Conservation (phyloP, 2,888 invertebrate genomes). For the Cantharis rufa region DNA sequence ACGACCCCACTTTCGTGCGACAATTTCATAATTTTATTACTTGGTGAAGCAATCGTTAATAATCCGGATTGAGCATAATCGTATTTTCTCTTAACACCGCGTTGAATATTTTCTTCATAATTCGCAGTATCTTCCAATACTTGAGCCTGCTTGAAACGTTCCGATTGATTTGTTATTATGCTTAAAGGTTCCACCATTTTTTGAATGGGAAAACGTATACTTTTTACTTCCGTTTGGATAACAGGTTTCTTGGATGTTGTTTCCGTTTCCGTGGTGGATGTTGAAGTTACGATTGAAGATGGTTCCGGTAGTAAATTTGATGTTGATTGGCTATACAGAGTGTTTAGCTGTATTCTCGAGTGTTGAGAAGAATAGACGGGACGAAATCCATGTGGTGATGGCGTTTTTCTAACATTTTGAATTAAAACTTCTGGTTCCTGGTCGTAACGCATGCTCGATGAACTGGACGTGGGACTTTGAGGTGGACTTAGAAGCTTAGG, state of each 20-base stretch:
- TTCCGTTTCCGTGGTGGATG: slow-evolving; percentile 8
- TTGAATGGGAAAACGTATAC: slow-evolving; percentile 49
- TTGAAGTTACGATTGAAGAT: slow-evolving; percentile 19
- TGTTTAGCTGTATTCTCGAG: slow-evolving; percentile 33
- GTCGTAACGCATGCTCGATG: slow-evolving; percentile 9
- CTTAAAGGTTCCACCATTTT: slow-evolving; percentile 49
- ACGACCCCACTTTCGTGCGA: slow-evolving; percentile 16
- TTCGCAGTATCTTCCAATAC: slow-evolving; percentile 46
- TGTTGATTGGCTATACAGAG: not conserved
- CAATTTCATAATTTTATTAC: slow-evolving; percentile 24
- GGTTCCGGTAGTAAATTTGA: slow-evolving; percentile 1
- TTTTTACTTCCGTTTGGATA: slow-evolving; percentile 44
- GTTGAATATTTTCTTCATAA: slow-evolving; percentile 48
- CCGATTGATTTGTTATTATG: slow-evolving; percentile 52
- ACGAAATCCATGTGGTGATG: slow-evolving; percentile 47
- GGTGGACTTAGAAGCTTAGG: slow-evolving; percentile 50
- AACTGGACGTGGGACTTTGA: slow-evolving; percentile 66
- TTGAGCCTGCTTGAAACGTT: slow-evolving; percentile 51
- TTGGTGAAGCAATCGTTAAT: slow-evolving; percentile 19
- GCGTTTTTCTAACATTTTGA: slow-evolving; percentile 20
- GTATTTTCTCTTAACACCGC: slow-evolving; percentile 45
- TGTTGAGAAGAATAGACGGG: slow-evolving; percentile 43
- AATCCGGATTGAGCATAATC: slow-evolving; percentile 15
- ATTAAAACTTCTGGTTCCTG: not conserved
- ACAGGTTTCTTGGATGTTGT: not conserved